These are phyloP conservation scores for Notamacropus eugenii DNA, from an alignment of 2,797 vertebrate genomes.

Conservation along the genomic window DNA sequence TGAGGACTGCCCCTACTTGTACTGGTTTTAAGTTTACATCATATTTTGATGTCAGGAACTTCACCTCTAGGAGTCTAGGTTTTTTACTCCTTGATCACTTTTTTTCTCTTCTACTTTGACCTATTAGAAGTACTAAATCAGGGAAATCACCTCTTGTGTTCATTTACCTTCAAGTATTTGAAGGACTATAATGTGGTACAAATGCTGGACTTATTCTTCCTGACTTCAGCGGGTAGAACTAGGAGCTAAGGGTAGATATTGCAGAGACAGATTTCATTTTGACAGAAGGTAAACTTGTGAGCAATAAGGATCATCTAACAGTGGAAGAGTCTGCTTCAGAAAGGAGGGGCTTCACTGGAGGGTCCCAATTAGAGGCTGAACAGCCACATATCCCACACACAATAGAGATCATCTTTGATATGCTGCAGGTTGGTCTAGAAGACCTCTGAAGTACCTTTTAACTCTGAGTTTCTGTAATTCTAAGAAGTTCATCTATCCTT, in stretches of 20 bases:
- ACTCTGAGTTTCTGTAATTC: background rate
- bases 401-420: background rate
- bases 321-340: background rate
- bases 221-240: background rate
- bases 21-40: background rate
- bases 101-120: background rate
- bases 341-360: background rate
- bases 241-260: background rate
- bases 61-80: background rate
- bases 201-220: background rate
- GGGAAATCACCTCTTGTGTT: background rate
- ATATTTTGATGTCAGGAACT: background rate
- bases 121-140: background rate
- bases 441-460: background rate
- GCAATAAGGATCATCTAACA: background rate
- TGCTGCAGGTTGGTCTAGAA: background rate
- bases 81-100: background rate
- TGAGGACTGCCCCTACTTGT: background rate
- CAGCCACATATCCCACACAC: background rate
- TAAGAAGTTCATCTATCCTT: background rate
- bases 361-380: background rate
- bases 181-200: background rate
- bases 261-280: background rate
- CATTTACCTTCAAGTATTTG: background rate
- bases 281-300: background rate